Base-by-base conservation (phyloP, 2,113 vertebrate species). In the Menidia beryllina region DNA sequence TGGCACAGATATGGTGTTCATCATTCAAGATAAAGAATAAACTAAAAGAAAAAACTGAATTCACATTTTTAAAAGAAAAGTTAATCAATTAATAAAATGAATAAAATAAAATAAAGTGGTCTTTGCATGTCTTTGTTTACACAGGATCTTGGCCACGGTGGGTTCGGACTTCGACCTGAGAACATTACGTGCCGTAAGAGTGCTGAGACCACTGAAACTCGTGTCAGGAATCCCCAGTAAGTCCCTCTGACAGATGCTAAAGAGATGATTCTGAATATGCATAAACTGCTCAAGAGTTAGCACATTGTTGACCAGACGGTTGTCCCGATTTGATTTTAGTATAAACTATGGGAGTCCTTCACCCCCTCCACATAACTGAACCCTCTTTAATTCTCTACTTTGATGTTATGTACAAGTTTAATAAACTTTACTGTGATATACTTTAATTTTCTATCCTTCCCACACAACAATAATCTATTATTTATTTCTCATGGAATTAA, bases 171-270 rank as follows among this genome's bases (percentile, higher is more conserved):
- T 98, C 30, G 98, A 99, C 90, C 94, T 99, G 76, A 87, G 98
- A 55, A 99, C 98, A 0, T 91, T 99, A 79, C 89, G 98, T 59
- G 98, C 98, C 0, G 98, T 99, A 9, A 90, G 98, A 66, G 98
- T 99, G 64, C 79, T 99, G 3, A 91, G 98, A 69, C 98, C 98
- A 1, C 92, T 99, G 76, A 99, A 99, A 75, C 95, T 99, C 0
- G 98, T 99, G 50, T 99, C 97, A 0, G 98, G 98, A 75, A 99
- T 99, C 65, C 97, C 97, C 63, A 99, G 97, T 99, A 94, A 95
- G 97, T 94, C 15, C 55, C 0, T 0, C 12, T 14, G 30, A 27
- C 25, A 17, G 15, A 8, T 1, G 12, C 24, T 45, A 2, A 27
- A n/a, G 4, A 34, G 30, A 34, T 34, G 30, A 30, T 30, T 30